These are phyloP conservation scores for Archilochus colubris DNA, from an alignment of 2,113 vertebrate species.

Conservation along the genomic window DNA sequence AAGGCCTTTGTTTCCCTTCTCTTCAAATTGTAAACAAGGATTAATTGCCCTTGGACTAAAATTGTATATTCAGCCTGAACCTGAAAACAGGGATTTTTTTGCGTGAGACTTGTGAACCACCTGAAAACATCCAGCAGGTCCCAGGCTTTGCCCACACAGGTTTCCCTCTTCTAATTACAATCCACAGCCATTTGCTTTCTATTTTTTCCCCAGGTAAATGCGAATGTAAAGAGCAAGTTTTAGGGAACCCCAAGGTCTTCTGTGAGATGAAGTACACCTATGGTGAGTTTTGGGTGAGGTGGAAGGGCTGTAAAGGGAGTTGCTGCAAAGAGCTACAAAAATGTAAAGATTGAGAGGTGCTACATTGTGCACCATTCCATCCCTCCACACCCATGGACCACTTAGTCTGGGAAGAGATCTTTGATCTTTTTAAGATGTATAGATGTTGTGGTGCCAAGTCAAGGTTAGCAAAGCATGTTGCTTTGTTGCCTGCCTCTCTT, in stretches of 20 bases:
- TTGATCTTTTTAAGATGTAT: not conserved
- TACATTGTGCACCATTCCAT: fast-evolving
- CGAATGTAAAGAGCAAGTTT: slow-evolving; percentile 92
- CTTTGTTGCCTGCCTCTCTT: not conserved
- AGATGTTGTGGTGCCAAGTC: not conserved
- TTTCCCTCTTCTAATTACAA: not conserved
- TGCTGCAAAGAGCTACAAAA: not conserved
- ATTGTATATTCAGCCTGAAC: not conserved
- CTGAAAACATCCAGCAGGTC: not conserved
- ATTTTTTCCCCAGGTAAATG: slow-evolving; percentile 88
- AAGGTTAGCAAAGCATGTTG: not conserved
- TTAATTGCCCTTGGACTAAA: slow-evolving; percentile 16
- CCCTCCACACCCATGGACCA: not conserved
- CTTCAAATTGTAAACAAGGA: slow-evolving; percentile 54
- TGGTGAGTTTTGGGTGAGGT: slow-evolving; percentile 79
- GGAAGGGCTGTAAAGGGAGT: not conserved
- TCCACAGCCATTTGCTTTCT: not conserved
- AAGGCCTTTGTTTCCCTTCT: slow-evolving; percentile 43
- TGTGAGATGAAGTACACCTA: slow-evolving; percentile 94
- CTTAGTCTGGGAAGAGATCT: not conserved
- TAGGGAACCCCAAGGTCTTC: slow-evolving; percentile 91
- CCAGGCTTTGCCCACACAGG: fast-evolving
- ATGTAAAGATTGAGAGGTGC: not conserved
- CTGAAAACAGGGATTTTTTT: not conserved
- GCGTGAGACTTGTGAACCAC: not conserved